Percentiles rank a stretch among this genome's conserved stretches.
Evolutionary conservation across 2,797 vertebrate genomes (phyloP).

Genomic region (Chloroceryle inda): DNA sequence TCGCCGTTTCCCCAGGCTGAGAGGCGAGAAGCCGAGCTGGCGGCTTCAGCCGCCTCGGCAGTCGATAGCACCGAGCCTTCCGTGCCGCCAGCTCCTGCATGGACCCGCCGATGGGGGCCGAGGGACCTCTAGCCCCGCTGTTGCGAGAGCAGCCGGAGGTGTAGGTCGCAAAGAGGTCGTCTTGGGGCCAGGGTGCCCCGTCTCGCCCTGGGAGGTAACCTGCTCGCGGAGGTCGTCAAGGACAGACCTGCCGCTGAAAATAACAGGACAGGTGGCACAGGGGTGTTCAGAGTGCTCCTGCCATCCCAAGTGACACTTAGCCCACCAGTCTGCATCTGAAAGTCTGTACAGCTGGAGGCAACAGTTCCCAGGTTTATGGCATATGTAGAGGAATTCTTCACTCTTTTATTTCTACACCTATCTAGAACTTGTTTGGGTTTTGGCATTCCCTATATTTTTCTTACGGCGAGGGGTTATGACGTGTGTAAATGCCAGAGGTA

Average conservation of each 20-base stretch:
- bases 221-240: fast-evolving
- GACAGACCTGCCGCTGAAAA: not conserved
- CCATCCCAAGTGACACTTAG: fast-evolving
- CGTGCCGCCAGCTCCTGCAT: not conserved
- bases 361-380: not conserved
- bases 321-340: fast-evolving
- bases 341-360: not conserved
- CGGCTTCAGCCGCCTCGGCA: not conserved
- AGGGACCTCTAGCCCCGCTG: not conserved
- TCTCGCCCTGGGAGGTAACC: not conserved
- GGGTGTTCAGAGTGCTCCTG: not conserved
- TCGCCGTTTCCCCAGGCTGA: too few relatives aligned
- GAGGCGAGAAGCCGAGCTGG: not conserved
- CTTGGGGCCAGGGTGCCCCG: not conserved
- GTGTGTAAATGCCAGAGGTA: not conserved
- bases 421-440: fast-evolving
- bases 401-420: fast-evolving
- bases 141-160: not conserved
- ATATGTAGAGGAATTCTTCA: fast-evolving
- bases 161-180: not conserved
- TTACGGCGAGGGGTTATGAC: not conserved
- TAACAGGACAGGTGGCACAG: fast-evolving
- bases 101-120: not conserved
- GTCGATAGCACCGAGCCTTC: not conserved
- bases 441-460: fast-evolving